These are phyloP conservation scores for Venustoraphidia nigricollis DNA, from an alignment of 2,888 invertebrate genomes.

Conservation along the genomic window DNA sequence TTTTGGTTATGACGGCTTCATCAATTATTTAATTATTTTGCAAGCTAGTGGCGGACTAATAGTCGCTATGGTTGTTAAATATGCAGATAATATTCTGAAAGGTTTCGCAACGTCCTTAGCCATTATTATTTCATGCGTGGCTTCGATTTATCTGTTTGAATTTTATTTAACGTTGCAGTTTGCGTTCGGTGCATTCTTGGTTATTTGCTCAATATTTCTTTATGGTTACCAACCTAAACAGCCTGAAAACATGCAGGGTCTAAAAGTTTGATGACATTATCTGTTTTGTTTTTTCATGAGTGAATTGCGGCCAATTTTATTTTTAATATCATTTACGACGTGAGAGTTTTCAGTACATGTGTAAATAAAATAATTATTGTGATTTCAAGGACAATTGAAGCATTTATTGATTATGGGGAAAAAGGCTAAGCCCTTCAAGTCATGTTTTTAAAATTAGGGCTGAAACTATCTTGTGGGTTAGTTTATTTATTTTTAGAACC, in stretches of 20 bases:
- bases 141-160: slow-evolving; percentile 82
- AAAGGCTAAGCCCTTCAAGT: too few relatives aligned
- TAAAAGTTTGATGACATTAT: background rate
- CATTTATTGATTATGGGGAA: too few relatives aligned
- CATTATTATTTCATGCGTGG: slow-evolving; percentile 87
- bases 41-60: slow-evolving; percentile 93
- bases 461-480: too few relatives aligned
- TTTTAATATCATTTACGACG: too few relatives aligned
- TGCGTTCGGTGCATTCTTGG: slow-evolving; percentile 66
- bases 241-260: background rate
- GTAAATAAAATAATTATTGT: too few relatives aligned
- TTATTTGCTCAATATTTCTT: slow-evolving; percentile 88
- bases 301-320: too few relatives aligned
- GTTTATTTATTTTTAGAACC: too few relatives aligned
- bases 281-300: background rate
- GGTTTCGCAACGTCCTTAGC: slow-evolving; percentile 97
- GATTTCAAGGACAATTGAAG: too few relatives aligned
- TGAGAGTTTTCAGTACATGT: too few relatives aligned
- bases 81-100: slow-evolving; percentile 97
- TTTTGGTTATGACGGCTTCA: slow-evolving; percentile 66
- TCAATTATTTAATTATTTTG: slow-evolving; percentile 73
- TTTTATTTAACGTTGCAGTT: slow-evolving; percentile 83
- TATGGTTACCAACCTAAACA: slow-evolving; percentile 65
- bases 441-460: too few relatives aligned
- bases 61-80: slow-evolving; percentile 97